Conservation (phyloP, 2,113 vertebrate genomes). For the Bettongia penicillata region DNA sequence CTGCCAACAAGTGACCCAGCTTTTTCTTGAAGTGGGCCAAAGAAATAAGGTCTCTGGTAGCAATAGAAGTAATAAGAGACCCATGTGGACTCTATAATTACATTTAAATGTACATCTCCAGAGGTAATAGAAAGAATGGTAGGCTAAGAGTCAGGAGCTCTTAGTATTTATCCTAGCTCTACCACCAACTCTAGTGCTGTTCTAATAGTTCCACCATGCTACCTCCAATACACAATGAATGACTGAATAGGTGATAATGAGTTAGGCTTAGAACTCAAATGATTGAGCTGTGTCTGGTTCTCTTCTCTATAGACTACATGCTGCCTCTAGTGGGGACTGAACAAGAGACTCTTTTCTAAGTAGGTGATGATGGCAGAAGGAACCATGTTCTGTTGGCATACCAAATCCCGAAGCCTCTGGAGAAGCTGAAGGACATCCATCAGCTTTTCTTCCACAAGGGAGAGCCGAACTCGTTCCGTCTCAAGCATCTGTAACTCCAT, state of each 20-base stretch:
- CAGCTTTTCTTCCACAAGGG: slow-evolving; percentile 94
- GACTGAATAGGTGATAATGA: too few relatives aligned
- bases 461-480: slow-evolving; percentile 92
- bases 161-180: background rate
- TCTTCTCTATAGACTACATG: background rate
- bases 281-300: background rate
- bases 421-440: slow-evolving; percentile 93
- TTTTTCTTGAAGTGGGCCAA: background rate
- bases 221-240: background rate
- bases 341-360: background rate
- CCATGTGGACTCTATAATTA: background rate
- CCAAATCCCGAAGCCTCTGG: slow-evolving; percentile 91
- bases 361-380: background rate
- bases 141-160: background rate
- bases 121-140: background rate
- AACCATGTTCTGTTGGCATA: slow-evolving; percentile 62
- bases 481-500: slow-evolving; percentile 95
- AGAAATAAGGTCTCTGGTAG: background rate
- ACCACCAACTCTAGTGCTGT: background rate
- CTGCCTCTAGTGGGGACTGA: background rate
- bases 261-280: background rate
- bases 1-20: background rate
- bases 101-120: background rate
- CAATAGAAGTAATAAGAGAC: background rate
- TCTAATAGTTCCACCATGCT: background rate